phyloP scores from a whole-genome alignment of 2,113 vertebrate genomes.

The Myotis lucifugus region DNA sequence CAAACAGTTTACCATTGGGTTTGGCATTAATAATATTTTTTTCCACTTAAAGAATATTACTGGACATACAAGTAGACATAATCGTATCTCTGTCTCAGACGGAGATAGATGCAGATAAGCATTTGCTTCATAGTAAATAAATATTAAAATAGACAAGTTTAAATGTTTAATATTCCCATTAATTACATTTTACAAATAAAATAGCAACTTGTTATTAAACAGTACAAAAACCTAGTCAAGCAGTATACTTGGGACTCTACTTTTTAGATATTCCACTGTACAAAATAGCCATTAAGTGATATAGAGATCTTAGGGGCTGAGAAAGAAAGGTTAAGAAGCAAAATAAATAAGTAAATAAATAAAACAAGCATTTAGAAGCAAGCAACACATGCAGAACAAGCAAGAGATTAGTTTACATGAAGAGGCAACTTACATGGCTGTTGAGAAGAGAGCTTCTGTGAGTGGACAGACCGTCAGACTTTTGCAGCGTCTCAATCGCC shows the following conservation, averaged over 20 bases:
- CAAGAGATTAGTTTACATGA: constrained; percentile 86
- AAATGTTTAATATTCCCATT: constrained; percentile 27
- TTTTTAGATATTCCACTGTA: constrained; percentile 76
- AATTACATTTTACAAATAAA: constrained; percentile 18
- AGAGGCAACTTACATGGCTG: constrained; percentile 93
- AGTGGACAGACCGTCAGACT: constrained; percentile 92
- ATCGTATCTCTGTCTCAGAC: not conserved
- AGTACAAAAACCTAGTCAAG: constrained; percentile 70
- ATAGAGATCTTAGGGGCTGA: constrained; percentile 79
- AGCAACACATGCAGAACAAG: constrained; percentile 89
- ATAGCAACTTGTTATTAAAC: constrained; percentile 32
- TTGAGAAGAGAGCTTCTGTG: constrained; percentile 93
- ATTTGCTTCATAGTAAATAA: constrained; percentile 40
- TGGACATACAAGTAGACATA: not conserved
- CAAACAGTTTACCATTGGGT: not conserved
- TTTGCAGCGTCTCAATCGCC: constrained; percentile 93
- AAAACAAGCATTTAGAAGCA: constrained; percentile 87
- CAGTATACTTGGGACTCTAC: constrained; percentile 57
- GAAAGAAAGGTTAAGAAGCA: constrained; percentile 83
- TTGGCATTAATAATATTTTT: not conserved
- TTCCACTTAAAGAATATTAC: constrained; percentile 19
- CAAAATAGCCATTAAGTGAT: constrained; percentile 78
- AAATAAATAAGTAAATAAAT: constrained; percentile 84
- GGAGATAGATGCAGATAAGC: not conserved
- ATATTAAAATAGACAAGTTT: not conserved